Conservation (phyloP, 2,888 invertebrate genomes). For the Hypomecis punctinalis region DNA sequence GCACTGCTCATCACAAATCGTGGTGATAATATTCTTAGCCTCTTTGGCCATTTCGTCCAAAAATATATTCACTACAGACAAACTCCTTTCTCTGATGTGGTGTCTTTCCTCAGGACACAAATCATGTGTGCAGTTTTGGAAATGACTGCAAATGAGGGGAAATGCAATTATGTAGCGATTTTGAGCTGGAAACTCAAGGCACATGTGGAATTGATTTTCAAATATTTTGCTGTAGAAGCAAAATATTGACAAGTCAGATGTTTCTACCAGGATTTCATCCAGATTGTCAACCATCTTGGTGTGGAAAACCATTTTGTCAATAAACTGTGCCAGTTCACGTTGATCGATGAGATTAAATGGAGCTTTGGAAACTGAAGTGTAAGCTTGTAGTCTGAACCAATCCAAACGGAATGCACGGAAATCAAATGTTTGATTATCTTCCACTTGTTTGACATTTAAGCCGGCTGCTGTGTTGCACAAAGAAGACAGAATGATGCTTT, state of each 20-base stretch:
- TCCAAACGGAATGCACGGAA: slow-evolving; percentile 97
- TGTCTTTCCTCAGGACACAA: slow-evolving; percentile 99
- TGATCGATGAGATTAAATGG: slow-evolving; percentile 92
- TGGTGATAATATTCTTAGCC: slow-evolving; percentile 98
- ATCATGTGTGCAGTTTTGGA: slow-evolving; percentile 98
- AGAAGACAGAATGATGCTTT: slow-evolving; percentile 96
- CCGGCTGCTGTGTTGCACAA: slow-evolving; percentile 94
- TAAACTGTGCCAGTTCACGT: slow-evolving; percentile 93
- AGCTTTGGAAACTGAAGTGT: slow-evolving; percentile 94
- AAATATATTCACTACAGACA: slow-evolving; percentile 98
- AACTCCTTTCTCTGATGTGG: slow-evolving; percentile 97
- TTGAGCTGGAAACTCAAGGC: slow-evolving; percentile 99
- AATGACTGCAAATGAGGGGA: slow-evolving; percentile 98
- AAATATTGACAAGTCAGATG: slow-evolving; percentile 98
- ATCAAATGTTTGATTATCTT: slow-evolving; percentile 97
- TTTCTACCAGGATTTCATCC: slow-evolving; percentile 98
- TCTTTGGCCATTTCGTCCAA: slow-evolving; percentile 99
- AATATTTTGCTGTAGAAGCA: slow-evolving; percentile 99
- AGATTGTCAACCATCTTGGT: slow-evolving; percentile 99
- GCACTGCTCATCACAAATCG: slow-evolving; percentile 99
- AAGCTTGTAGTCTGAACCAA: slow-evolving; percentile 98
- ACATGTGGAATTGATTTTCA: slow-evolving; percentile 99
- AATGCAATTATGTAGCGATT: slow-evolving; percentile 99
- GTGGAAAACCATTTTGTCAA: slow-evolving; percentile 98
- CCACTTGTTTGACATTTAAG: slow-evolving; percentile 96